Evolutionary conservation across 2,113 vertebrate genomes (phyloP), one percentile per base, ranked within the genome.

Genomic region (Cyanistes caeruleus): DNA sequence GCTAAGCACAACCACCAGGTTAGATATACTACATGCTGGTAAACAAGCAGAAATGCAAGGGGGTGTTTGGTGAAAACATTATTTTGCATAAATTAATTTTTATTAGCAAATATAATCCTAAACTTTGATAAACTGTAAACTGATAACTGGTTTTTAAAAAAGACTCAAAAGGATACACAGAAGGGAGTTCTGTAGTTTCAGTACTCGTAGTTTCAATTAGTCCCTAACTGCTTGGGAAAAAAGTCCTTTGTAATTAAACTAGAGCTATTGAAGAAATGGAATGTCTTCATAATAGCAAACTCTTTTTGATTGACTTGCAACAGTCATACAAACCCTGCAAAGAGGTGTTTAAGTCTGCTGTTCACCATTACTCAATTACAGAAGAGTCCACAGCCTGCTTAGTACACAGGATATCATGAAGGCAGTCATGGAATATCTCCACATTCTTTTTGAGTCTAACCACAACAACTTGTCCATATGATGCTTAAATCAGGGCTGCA

Each of bases 101-200:
- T 46, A 30, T 5, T 18, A 31, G 13, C 1, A 35, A 76, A 73
- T 31, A 20, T n/a, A 30, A 63, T 46, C 68, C 11, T 79, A 37
- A 80, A 39, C 28, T 74, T 74, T 16, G 15, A 23, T 59, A 46
- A 75, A 27, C 2, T 8, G 5, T 23, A 39, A 60, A 2, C 21
- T 21, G 39, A 39, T 39, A 39, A 39, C 8, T 3, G 6, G 24
- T 1, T 46, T 77, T 89, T 70, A 35, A 68, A 67, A 67, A 60
- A 17, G 0, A 30, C 28, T 43, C 17, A 53, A 62, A 51, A 60
- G 8, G 3, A 58, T 25, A 39, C 0, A 60, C 5, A 5, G 58
- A 63, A 75, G 11, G 5, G 35, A 56, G 15, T 20, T 51, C 16
- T 72, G 60, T 14, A 19, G 9, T 55, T 83, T 78, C n/a, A 56